Percentiles rank a stretch among this genome's conserved stretches.
phyloP scores from a whole-genome alignment of 1,140 invertebrate genomes.

The Patella vulgata region DNA sequence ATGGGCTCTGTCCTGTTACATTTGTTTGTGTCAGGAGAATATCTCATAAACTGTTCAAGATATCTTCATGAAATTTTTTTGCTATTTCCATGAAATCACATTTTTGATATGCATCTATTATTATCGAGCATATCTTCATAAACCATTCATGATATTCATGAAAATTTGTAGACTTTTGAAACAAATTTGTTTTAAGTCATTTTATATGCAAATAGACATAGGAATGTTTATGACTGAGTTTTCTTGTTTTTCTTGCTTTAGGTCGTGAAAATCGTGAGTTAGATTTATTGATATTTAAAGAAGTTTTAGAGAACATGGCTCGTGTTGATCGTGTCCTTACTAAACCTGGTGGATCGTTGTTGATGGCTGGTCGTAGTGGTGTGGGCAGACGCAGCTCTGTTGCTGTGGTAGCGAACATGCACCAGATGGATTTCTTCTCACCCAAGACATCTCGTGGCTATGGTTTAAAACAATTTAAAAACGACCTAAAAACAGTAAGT shows the following conservation, averaged over 20 bases:
- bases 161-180: no score
- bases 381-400: conserved; percentile 81
- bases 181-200: no score
- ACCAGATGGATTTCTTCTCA: conserved; percentile 75
- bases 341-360: conserved; percentile 74
- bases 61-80: no score
- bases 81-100: no score
- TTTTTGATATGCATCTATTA: no score
- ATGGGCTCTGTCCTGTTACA: no score
- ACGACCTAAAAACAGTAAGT: conserved; percentile 73
- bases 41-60: no score
- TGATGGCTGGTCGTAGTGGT: conserved; percentile 81
- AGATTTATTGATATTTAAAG: conserved; percentile 73
- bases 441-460: conserved; percentile 73
- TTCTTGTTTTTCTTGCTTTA: conserved; percentile 58
- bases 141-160: no score
- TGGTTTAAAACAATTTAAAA: conserved; percentile 73
- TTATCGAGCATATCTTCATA: no score
- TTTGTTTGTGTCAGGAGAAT: no score
- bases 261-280: conserved; percentile 72
- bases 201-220: no score
- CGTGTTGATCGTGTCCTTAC: conserved; percentile 74
- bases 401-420: conserved; percentile 77
- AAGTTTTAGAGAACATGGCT: conserved; percentile 75
- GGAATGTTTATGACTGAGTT: no score